phyloP scores from a whole-genome alignment of 2,888 invertebrate genomes.

The Calephelis perditalis region DNA sequence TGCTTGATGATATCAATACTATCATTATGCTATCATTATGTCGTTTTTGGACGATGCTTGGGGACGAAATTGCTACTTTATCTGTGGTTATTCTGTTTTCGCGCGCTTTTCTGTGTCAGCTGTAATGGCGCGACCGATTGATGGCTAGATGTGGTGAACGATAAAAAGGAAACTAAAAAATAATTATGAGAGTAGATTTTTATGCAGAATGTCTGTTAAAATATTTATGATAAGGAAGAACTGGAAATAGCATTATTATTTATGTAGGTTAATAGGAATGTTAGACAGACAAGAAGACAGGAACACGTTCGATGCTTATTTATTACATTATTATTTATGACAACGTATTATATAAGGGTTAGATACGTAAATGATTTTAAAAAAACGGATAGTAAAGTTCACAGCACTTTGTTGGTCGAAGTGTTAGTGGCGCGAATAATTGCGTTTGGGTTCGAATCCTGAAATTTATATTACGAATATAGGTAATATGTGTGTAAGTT shows the following conservation, averaged over 20 bases:
- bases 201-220: neutral
- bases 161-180: conserved; percentile 5
- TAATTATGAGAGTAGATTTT: conserved; percentile 12
- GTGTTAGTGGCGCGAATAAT: no score
- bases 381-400: no score
- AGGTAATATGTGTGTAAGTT: no score
- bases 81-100: conserved; percentile 35
- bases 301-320: neutral
- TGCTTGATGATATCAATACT: conserved; percentile 28
- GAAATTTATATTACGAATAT: no score
- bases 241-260: neutral
- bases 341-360: no score
- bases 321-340: no score
- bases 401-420: no score
- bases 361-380: no score
- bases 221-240: neutral
- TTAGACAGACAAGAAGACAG: neutral
- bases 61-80: conserved; percentile 38
- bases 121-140: conserved; percentile 35
- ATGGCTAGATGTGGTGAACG: conserved; percentile 21
- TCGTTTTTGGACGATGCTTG: conserved; percentile 28
- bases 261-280: neutral
- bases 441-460: no score
- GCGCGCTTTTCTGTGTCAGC: conserved; percentile 45
- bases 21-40: conserved; percentile 33